These are phyloP conservation scores for Phyllostomus hastatus DNA, from an alignment of 2,113 vertebrate species.

Conservation along the genomic window DNA sequence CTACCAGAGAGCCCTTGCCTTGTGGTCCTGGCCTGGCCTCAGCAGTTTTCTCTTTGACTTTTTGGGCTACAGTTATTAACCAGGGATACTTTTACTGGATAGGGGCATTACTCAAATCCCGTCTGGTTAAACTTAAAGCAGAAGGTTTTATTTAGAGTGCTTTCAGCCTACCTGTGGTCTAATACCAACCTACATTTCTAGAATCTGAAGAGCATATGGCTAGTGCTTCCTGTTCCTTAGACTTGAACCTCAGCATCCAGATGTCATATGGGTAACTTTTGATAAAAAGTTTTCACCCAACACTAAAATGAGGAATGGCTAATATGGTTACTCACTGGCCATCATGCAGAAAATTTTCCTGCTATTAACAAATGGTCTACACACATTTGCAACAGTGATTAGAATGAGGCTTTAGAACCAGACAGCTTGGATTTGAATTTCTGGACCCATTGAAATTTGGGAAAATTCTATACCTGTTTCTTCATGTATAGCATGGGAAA, in stretches of 20 bases:
- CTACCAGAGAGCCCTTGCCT: neutral
- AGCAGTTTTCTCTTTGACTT: neutral
- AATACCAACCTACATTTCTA: neutral
- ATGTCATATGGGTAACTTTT: neutral
- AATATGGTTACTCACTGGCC: neutral
- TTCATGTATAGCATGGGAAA: neutral
- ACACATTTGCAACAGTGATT: neutral
- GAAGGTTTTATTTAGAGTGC: neutral
- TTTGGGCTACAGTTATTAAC: neutral
- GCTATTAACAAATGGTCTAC: neutral
- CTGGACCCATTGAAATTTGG: neutral
- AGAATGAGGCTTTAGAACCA: neutral
- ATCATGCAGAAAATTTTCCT: neutral
- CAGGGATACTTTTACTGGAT: neutral
- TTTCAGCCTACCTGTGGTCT: neutral
- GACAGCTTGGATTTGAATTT: neutral
- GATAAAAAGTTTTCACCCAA: neutral
- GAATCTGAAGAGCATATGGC: neutral
- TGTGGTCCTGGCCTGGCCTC: neutral
- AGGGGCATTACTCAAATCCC: neutral
- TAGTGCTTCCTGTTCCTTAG: neutral
- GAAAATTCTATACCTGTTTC: neutral
- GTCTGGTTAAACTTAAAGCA: neutral
- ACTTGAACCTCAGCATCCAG: neutral
- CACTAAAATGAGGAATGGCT: neutral